Conservation (phyloP, 2,797 vertebrate species). For the Diplodus puntazzo region DNA sequence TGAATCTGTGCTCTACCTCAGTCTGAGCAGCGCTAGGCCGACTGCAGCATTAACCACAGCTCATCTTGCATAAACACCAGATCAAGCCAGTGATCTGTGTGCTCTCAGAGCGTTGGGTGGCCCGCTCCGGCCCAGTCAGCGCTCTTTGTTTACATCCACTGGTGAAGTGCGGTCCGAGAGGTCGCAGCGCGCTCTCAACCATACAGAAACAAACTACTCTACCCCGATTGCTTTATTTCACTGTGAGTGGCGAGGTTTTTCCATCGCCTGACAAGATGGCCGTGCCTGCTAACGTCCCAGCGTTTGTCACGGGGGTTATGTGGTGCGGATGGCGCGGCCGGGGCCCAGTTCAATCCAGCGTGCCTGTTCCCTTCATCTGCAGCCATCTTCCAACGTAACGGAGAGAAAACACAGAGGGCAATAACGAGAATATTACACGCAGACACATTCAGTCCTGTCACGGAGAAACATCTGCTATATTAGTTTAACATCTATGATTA, state of each 20-base stretch:
- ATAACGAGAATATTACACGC: conserved; percentile 41
- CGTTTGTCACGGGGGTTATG: conserved; percentile 61
- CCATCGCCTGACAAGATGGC: conserved; percentile 46
- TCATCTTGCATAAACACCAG: conserved; percentile 44
- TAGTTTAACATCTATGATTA: conserved; percentile 55
- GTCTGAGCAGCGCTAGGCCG: background rate
- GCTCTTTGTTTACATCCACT: conserved; percentile 68
- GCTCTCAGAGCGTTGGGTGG: conserved; percentile 54
- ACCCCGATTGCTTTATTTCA: conserved; percentile 55
- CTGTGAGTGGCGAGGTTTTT: conserved; percentile 30
- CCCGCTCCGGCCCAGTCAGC: conserved; percentile 28
- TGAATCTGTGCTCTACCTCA: background rate
- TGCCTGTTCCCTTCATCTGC: conserved; percentile 50
- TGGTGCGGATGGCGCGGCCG: conserved; percentile 34
- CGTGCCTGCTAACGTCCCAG: conserved; percentile 41
- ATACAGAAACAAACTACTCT: conserved; percentile 40
- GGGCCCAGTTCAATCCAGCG: conserved; percentile 12
- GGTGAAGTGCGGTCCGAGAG: conserved; percentile 48
- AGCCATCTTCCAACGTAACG: conserved; percentile 42
- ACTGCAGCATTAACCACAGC: conserved; percentile 28
- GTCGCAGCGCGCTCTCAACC: conserved; percentile 34
- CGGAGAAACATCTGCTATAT: conserved; percentile 56
- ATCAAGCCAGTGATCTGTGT: conserved; percentile 29
- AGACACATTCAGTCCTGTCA: conserved; percentile 32
- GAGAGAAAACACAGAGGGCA: conserved; percentile 32